Conservation (phyloP, 2,113 vertebrate genomes). For the Paralichthys olivaceus region DNA sequence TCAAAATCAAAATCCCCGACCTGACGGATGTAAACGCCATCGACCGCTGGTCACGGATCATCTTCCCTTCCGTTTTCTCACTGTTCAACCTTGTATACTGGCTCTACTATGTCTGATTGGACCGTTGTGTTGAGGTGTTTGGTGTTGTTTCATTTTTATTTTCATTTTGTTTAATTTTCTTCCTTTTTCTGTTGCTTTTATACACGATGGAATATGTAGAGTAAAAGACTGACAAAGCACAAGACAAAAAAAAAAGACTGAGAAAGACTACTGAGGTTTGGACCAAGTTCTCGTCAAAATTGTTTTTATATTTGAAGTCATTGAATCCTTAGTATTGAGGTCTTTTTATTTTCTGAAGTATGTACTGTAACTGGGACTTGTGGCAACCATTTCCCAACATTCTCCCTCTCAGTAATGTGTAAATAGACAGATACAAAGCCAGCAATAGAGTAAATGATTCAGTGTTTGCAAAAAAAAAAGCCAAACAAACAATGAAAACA, state of each 20-base stretch:
- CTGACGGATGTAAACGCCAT: constrained; percentile 97
- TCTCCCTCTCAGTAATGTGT: constrained; percentile 64
- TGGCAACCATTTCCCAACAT: constrained; percentile 62
- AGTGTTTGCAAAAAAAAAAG: constrained; percentile 58
- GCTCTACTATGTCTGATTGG: constrained; percentile 95
- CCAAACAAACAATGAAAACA: constrained; percentile 9
- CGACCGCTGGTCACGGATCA: constrained; percentile 96
- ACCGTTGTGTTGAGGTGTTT: constrained; percentile 46
- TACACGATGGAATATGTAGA: constrained; percentile 55
- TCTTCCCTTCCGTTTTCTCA: constrained; percentile 95
- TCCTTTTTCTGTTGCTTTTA: constrained; percentile 65
- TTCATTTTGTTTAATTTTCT: constrained; percentile 40
- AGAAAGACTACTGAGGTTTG: constrained; percentile 51
- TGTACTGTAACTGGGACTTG: constrained; percentile 75
- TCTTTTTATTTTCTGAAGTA: constrained; percentile 73
- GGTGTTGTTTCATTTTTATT: constrained; percentile 39
- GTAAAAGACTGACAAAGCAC: constrained; percentile 62
- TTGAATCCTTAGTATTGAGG: constrained; percentile 46
- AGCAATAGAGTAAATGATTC: constrained; percentile 65
- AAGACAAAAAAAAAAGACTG: constrained; percentile 42
- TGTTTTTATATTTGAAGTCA: constrained; percentile 72
- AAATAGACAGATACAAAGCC: constrained; percentile 74
- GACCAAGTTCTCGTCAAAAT: constrained; percentile 68
- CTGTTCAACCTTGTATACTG: constrained; percentile 97
- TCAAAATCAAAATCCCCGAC: constrained; percentile 97